Conservation (phyloP, 2,888 invertebrate species). For the Eupeodes luniger region DNA sequence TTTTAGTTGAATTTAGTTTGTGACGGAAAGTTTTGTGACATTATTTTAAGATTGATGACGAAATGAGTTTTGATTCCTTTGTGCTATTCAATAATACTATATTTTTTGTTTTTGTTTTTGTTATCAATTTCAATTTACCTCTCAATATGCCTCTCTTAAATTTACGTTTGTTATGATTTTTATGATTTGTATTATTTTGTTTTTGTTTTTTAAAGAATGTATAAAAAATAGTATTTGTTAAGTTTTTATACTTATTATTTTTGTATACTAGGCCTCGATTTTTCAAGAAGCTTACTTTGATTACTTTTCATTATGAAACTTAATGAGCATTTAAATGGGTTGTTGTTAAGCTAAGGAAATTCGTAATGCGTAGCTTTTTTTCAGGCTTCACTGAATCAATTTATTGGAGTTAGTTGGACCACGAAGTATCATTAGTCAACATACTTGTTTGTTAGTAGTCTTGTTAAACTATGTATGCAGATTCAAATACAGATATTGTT, state of each 20-base stretch:
- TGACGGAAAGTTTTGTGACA: conserved; percentile 65
- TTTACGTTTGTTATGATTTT: not conserved
- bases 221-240: conserved; percentile 57
- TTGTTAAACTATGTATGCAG: too few relatives aligned
- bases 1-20: conserved; percentile 56
- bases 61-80: conserved; percentile 35
- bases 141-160: not conserved
- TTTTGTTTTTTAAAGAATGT: conserved; percentile 28
- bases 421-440: too few relatives aligned
- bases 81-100: conserved; percentile 52
- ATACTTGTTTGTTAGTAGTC: too few relatives aligned
- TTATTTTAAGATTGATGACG: conserved; percentile 33
- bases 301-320: conserved; percentile 1
- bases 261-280: not conserved
- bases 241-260: conserved; percentile 8
- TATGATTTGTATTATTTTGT: conserved; percentile 1
- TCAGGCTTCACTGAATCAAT: too few relatives aligned
- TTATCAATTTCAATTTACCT: conserved; percentile 1
- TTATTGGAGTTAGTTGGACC: too few relatives aligned
- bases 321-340: not conserved
- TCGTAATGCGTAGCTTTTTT: too few relatives aligned
- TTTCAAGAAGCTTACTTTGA: not conserved
- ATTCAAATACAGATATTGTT: too few relatives aligned
- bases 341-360: not conserved
- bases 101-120: conserved; percentile 25